A percentile compares a stretch with the other conserved stretches of the same genome.
Conservation (phyloP, 2,888 invertebrate genomes). For the Drosophila lacicola region DNA sequence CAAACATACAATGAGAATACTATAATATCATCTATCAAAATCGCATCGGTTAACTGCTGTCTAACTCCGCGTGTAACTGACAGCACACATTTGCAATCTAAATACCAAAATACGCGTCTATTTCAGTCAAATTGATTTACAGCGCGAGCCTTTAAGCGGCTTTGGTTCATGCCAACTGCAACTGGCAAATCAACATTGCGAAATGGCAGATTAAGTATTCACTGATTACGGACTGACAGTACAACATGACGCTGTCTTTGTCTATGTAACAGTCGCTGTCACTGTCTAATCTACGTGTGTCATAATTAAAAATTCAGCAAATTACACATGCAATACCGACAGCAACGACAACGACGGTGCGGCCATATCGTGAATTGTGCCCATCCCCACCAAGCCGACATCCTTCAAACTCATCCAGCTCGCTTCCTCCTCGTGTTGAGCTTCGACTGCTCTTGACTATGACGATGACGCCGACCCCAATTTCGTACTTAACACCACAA, state of each 20-base stretch:
- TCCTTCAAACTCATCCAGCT: conserved; percentile 18
- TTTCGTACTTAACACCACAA: conserved; percentile 65
- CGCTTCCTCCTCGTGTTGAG: conserved; percentile 1
- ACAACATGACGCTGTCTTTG: conserved; percentile 6
- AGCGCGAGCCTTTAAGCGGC: conserved; percentile 47
- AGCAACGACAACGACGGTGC: conserved; percentile 6
- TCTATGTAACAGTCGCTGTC: conserved; percentile 15
- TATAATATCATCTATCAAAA: conserved; percentile 4
- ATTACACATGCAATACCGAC: conserved; percentile 59
- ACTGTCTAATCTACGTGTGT: conserved; percentile 32
- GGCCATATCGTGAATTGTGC: conserved; percentile 24
- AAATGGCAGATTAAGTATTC: conserved; percentile 57
- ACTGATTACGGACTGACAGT: conserved; percentile 39
- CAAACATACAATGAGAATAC: no score
- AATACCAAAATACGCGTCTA: conserved; percentile 36
- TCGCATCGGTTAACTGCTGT: neutral
- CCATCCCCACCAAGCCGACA: conserved; percentile 7
- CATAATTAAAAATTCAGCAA: conserved; percentile 74
- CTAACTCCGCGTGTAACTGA: neutral
- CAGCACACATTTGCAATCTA: conserved; percentile 27
- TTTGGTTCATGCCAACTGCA: conserved; percentile 27
- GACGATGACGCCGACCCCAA: conserved; percentile 65
- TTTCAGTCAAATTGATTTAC: conserved; percentile 40
- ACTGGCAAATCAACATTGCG: conserved; percentile 63
- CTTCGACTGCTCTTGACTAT: conserved; percentile 19